phyloP scores from a whole-genome alignment of 2,113 vertebrate species.

The Leptodactylus fuscus region DNA sequence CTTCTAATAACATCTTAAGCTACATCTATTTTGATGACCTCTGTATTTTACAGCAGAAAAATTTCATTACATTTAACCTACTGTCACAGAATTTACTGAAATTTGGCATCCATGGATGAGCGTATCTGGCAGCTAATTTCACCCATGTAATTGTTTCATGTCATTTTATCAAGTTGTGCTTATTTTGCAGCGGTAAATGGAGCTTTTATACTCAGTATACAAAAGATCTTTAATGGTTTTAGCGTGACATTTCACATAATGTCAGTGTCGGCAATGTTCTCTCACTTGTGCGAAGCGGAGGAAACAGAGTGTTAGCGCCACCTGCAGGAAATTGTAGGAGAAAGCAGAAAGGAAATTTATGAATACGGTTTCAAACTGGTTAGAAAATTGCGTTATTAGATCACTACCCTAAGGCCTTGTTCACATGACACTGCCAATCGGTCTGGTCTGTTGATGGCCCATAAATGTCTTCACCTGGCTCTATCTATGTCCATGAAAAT shows the following conservation, averaged over 20 bases:
- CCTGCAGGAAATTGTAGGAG: neutral
- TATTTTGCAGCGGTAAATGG: constrained; percentile 15
- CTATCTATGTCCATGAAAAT: too few relatives aligned
- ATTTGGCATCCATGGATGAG: constrained; percentile 12
- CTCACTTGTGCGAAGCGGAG: neutral
- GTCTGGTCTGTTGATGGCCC: too few relatives aligned
- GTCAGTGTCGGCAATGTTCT: neutral
- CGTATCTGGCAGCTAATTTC: constrained; percentile 2
- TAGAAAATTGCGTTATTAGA: neutral
- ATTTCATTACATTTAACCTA: neutral
- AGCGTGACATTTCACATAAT: constrained; percentile 5
- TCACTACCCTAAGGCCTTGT: too few relatives aligned
- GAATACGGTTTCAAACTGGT: neutral
- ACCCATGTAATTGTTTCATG: constrained; percentile 21
- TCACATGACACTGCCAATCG: too few relatives aligned
- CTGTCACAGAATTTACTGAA: constrained; percentile 6
- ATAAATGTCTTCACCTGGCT: too few relatives aligned
- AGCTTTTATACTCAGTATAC: constrained; percentile 6
- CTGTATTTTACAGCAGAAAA: neutral
- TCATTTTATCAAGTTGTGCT: constrained; percentile 27
- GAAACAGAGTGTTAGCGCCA: neutral
- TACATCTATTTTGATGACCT: constrained; percentile 26
- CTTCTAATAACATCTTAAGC: neutral
- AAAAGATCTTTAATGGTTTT: constrained; percentile 24
- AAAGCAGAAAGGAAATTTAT: neutral